Evolutionary conservation across 2,113 vertebrate species (phyloP).

Genomic region (Uropsilus gracilis): DNA sequence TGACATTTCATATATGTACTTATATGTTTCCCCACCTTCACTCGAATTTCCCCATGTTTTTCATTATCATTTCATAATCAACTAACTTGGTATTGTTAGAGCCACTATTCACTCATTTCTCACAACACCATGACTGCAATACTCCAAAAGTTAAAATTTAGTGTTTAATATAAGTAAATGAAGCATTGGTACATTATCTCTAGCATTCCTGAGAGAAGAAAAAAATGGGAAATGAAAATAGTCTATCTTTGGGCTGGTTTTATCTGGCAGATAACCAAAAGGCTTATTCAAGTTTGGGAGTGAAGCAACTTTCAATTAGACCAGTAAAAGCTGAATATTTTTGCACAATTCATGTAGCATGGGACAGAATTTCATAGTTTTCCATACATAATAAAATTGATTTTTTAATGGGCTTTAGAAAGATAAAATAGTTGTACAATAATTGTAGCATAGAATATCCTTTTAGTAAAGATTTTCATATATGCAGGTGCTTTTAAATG

Average conservation of each 20-base stretch:
- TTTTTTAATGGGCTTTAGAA: slow-evolving; percentile 42
- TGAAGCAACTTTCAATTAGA: not conserved
- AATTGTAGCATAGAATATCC: not conserved
- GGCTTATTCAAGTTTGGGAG: not conserved
- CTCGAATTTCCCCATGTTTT: not conserved
- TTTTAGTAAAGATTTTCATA: slow-evolving; percentile 47
- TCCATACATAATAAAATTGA: not conserved
- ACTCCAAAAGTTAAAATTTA: not conserved
- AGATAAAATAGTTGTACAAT: not conserved
- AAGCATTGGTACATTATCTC: not conserved
- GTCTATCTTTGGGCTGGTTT: not conserved
- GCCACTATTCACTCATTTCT: not conserved
- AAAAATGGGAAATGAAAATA: not conserved
- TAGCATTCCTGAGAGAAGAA: not conserved
- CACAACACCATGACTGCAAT: not conserved
- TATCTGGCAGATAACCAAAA: not conserved
- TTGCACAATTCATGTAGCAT: not conserved
- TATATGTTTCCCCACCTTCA: not conserved
- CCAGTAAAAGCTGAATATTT: not conserved
- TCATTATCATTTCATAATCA: not conserved
- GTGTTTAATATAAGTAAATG: not conserved
- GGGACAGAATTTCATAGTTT: not conserved
- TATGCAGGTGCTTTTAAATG: slow-evolving; percentile 25
- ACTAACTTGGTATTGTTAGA: not conserved
- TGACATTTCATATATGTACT: not conserved